Evolutionary conservation across 2,888 invertebrate species (phyloP), one percentile per base, ranked within the genome.

Genomic region (Polyommatus icarus): DNA sequence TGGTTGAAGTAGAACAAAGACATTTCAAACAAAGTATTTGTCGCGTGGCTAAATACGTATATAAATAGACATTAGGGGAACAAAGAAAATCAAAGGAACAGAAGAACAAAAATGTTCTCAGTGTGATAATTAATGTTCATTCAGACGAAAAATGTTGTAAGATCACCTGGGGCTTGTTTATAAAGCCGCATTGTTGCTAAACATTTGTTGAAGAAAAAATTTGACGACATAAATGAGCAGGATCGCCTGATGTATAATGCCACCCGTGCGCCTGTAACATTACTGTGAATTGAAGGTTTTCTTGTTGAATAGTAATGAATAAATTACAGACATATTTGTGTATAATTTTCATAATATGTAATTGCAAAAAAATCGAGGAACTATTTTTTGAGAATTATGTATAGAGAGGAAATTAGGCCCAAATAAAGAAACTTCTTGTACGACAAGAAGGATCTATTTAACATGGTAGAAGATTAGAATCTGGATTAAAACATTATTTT

Each of bases 51-150:
- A 67, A 67, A 67, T 15, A 24, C 29, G 5, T 67, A 6, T 67
- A 67, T 67, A 67, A 67, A 67, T 67, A 67, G 29, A 67, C 29
- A 67, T 67, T 67, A 67, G 67, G 29, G 32, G 67, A 32, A 67
- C 67, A 67, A 24, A 67, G 46, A 67, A 24, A 67, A 67, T 32
- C 6, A 67, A 67, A 67, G 4, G 61, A 67, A 67, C 24, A 67
- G 24, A 24, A 67, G 67, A 67, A 67, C 32, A 67, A 67, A 12
- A 67, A 67, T 32, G 10, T 67, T 67, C 67, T 67, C 67, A 15
- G 67, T 32, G 67, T 18, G 18, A 67, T 67, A 67, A 67, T 67
- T 67, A 67, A 15, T 12, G 18, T 67, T 15, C 67, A 67, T 67
- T 67, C 29, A 29, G 29, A 67, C 15, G 67, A 32, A 67, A 32